Base-by-base conservation (phyloP, 2,797 vertebrate genomes). In the Gila robusta region DNA sequence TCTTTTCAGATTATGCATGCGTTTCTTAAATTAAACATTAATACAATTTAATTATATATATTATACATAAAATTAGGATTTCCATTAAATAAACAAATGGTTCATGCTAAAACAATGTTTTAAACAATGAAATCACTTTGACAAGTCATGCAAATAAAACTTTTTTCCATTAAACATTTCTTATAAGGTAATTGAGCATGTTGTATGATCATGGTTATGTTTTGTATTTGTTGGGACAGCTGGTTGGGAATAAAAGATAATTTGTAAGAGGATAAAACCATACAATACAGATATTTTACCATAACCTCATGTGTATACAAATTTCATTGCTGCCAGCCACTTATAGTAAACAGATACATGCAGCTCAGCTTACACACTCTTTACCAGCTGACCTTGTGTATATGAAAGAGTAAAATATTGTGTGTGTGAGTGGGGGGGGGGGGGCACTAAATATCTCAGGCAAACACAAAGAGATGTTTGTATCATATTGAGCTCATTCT, bases 291-390 rank as follows among this genome's bases (percentile, higher is more conserved):
- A 49, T 74, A 19, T 81, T 71, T 82, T 41, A 28, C 12, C 67
- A 54, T 83, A 64, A 70, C 66, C 76, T 87, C 9, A 16, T 71
- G 47, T 71, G 74, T 59, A 67, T 66, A 81, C 56, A 81, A 49
- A 86, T 70, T 71, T 82, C 79, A 87, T 21, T 71, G 66, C 79
- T 67, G 70, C 83, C 41, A 44, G 78, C 44, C 66, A 32, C 17
- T 81, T 37, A 59, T 54, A 83, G 89, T 85, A 88, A 91, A 88
- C 72, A 81, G 91, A 91, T 87, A 89, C 86, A 67, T 69, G 79
- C 80, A 72, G 87, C 85, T 90, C 86, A 72, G 49, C 62, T 90
- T 89, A 85, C 89, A 86, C 32, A 19, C 47, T 86, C 56, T 47
- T 39, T 26, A 70, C 26, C 16, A 54, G 56, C 17, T 47, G 70